Evolutionary conservation across 2,113 vertebrate genomes (phyloP).

Genomic region (Oenanthe oenanthe): DNA sequence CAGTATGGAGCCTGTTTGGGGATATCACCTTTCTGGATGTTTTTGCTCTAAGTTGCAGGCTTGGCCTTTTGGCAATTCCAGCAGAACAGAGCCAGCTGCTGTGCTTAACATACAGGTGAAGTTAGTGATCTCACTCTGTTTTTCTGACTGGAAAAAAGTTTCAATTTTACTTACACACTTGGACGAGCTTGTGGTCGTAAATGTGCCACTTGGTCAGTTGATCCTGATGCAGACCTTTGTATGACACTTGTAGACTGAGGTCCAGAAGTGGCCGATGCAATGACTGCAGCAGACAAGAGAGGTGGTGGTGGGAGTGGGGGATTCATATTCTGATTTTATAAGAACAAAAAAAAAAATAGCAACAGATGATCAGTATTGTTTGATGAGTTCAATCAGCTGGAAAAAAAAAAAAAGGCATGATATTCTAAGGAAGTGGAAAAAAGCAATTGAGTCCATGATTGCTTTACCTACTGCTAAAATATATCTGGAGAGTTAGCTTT

Average conservation of each 20-base stretch:
- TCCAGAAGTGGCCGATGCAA: slow-evolving; percentile 76
- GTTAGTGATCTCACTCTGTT: background rate
- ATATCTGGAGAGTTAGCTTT: background rate
- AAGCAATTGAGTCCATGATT: background rate
- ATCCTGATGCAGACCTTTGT: slow-evolving; percentile 81
- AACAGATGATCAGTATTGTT: background rate
- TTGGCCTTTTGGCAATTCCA: background rate
- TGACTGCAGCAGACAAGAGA: slow-evolving; percentile 82
- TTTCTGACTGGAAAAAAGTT: background rate
- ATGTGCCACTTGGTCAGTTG: slow-evolving; percentile 84
- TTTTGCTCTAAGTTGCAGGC: background rate
- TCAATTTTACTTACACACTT: slow-evolving; percentile 87
- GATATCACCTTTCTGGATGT: background rate
- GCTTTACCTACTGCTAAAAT: background rate
- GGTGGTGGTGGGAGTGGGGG: slow-evolving; percentile 87
- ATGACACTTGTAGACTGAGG: slow-evolving; percentile 72
- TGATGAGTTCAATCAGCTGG: background rate
- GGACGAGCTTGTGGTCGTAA: slow-evolving; percentile 85
- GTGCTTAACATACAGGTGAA: background rate
- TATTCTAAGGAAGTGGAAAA: background rate
- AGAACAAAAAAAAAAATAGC: background rate
- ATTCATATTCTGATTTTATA: slow-evolving; percentile 74
- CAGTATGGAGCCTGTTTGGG: background rate
- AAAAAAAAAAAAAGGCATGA: background rate
- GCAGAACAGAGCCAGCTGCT: background rate